Conservation (phyloP, 2,113 vertebrate genomes). For the Orientallactaga bullata region DNA sequence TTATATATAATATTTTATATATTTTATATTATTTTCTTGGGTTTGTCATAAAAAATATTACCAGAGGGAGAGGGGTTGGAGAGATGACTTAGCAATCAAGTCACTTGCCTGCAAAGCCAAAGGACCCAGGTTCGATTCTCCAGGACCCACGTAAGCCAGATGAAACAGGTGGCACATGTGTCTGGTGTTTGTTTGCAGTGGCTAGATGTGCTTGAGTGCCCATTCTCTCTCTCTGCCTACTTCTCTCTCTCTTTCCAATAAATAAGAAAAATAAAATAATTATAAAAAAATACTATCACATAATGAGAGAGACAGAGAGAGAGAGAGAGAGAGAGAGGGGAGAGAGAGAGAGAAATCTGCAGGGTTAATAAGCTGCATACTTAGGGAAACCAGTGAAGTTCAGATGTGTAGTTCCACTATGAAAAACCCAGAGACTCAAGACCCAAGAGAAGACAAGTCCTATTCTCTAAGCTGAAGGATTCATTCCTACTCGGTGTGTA, state of each 20-base stretch:
- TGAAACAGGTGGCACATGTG: too few species aligned
- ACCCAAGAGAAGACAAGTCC: not conserved
- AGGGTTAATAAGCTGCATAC: not conserved
- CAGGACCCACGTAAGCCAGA: too few species aligned
- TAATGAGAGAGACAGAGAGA: not conserved
- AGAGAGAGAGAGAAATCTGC: rapidly evolving
- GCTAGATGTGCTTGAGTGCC: too few species aligned
- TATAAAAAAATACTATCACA: not conserved
- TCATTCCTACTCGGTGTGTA: not conserved
- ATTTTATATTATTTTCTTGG: not conserved
- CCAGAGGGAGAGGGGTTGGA: not conserved
- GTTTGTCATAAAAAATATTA: not conserved
- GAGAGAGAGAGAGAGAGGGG: not conserved
- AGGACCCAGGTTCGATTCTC: too few species aligned
- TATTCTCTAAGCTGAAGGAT: not conserved
- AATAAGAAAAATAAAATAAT: too few species aligned
- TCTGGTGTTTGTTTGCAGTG: too few species aligned
- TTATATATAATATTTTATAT: too few species aligned
- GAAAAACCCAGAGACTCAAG: not conserved
- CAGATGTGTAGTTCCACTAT: rapidly evolving
- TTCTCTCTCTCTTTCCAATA: too few species aligned
- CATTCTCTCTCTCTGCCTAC: too few species aligned
- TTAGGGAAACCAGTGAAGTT: not conserved
- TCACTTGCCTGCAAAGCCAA: too few species aligned
- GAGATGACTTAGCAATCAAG: too few species aligned